These are phyloP conservation scores for Gastrophryne carolinensis DNA, from an alignment of 2,797 vertebrate species.

Conservation along the genomic window DNA sequence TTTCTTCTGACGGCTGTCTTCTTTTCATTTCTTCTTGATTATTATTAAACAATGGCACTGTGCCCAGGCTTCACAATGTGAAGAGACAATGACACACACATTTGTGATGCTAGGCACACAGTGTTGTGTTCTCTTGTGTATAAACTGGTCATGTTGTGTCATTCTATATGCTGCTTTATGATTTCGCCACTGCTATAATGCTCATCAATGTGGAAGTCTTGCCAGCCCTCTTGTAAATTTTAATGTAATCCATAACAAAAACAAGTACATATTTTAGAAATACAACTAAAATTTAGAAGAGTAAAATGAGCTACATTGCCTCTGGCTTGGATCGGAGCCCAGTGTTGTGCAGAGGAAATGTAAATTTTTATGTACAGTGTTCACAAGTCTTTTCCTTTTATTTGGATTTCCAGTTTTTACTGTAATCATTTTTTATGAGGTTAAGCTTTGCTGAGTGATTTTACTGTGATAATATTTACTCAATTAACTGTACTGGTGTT, in stretches of 20 bases:
- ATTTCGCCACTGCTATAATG: constrained; percentile 4
- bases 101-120: neutral
- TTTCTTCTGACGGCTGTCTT: neutral
- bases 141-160: constrained; percentile 8
- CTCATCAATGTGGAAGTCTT: constrained; percentile 18
- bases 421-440: constrained; percentile 32
- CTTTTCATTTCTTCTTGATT: neutral
- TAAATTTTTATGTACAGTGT: constrained; percentile 46
- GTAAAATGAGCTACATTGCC: constrained; percentile 37
- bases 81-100: neutral
- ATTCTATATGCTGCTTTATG: constrained; percentile 19
- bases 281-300: constrained; percentile 45
- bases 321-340: constrained; percentile 41
- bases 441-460: constrained; percentile 30
- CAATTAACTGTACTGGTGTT: constrained; percentile 24
- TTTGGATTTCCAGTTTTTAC: constrained; percentile 43
- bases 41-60: neutral
- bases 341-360: constrained; percentile 37
- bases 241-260: constrained; percentile 38
- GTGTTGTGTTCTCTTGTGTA: neutral
- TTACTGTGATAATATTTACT: constrained; percentile 42
- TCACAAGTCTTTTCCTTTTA: constrained; percentile 42
- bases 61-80: neutral
- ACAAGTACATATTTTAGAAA: constrained; percentile 35
- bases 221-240: constrained; percentile 24